phyloP scores from a whole-genome alignment of 2,113 vertebrate genomes.

The Siniperca chuatsi region DNA sequence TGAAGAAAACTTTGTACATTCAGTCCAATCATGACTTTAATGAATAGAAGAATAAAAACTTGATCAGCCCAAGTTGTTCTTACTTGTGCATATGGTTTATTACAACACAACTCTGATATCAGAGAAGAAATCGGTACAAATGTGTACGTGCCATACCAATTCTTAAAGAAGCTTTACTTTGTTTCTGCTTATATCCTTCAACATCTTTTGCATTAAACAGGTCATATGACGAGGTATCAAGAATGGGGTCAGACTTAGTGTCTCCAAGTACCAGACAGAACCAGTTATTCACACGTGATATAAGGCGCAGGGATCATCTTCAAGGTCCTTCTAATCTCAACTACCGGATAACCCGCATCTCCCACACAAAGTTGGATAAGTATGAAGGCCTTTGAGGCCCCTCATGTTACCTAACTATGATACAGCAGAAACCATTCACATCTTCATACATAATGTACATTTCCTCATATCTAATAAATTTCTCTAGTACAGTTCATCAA shows the following conservation, averaged over 20 bases:
- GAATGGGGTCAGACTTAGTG: background rate
- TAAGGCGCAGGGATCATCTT: background rate
- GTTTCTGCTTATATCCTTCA: background rate
- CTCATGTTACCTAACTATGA: background rate
- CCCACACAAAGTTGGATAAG: background rate
- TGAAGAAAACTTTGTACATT: no score
- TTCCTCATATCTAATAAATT: background rate
- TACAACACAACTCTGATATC: no score
- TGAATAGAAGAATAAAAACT: no score
- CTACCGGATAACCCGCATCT: background rate
- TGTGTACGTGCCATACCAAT: background rate
- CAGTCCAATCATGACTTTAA: no score
- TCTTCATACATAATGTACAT: background rate
- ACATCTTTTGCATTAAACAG: background rate
- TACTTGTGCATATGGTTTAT: no score
- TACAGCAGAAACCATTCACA: background rate
- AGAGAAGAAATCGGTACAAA: no score
- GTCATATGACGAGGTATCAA: background rate
- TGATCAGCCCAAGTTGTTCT: no score
- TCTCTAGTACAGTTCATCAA: no score
- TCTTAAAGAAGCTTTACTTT: background rate
- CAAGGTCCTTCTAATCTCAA: background rate
- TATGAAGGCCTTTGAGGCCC: background rate
- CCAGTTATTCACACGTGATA: background rate
- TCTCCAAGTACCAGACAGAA: background rate